phyloP scores from a whole-genome alignment of 2,888 invertebrate genomes.

The Sarcophaga variegata region DNA sequence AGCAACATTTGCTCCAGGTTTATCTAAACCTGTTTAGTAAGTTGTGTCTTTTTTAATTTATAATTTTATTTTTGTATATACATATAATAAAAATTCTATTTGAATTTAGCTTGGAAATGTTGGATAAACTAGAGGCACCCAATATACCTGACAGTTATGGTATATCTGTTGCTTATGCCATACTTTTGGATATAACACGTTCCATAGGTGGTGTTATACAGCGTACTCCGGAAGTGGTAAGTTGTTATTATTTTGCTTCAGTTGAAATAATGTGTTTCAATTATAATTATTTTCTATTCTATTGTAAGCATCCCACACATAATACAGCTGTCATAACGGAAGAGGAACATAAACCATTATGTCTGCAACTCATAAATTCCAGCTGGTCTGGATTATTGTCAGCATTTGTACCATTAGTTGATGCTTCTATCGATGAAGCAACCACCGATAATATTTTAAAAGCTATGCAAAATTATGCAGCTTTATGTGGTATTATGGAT shows the following conservation, averaged over 20 bases:
- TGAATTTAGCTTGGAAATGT: slow-evolving; percentile 91
- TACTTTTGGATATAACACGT: slow-evolving; percentile 94
- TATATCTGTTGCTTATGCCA: slow-evolving; percentile 96
- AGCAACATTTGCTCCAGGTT: slow-evolving; percentile 91
- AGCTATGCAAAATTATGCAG: slow-evolving; percentile 94
- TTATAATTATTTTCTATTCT: neutral
- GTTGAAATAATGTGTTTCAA: neutral
- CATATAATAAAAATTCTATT: neutral
- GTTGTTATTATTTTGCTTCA: neutral
- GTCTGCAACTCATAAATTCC: slow-evolving; percentile 92
- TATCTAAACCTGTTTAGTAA: slow-evolving; percentile 95
- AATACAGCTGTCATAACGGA: slow-evolving; percentile 76
- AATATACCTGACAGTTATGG: slow-evolving; percentile 98
- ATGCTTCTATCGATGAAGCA: slow-evolving; percentile 97
- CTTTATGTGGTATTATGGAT: slow-evolving; percentile 92
- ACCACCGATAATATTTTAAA: slow-evolving; percentile 95
- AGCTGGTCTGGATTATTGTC: slow-evolving; percentile 97
- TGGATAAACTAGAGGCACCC: slow-evolving; percentile 97
- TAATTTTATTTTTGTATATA: neutral
- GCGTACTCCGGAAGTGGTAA: slow-evolving; percentile 83
- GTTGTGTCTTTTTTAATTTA: slow-evolving; percentile 77
- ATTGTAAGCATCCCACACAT: slow-evolving; percentile 73
- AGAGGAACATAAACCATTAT: slow-evolving; percentile 79
- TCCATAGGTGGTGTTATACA: slow-evolving; percentile 88
- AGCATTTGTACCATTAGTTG: slow-evolving; percentile 94